Percentiles rank a stretch among this genome's conserved stretches.
phyloP scores from a whole-genome alignment of 2,113 vertebrate genomes.

The Muntiacus muntjak region DNA sequence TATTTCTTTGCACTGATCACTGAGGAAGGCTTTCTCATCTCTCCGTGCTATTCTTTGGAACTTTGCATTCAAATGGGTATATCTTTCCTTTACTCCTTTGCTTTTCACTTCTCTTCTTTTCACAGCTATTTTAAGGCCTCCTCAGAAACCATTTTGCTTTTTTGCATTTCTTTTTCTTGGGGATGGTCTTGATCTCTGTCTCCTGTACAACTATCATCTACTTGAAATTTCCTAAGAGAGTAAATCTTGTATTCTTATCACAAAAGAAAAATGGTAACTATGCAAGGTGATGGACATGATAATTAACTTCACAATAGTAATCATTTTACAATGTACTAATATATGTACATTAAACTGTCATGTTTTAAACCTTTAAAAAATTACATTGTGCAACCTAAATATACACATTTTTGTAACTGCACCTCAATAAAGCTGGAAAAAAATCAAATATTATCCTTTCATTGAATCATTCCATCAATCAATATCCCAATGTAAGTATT shows the following conservation, averaged over 20 bases:
- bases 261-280: background rate
- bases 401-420: background rate
- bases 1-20: background rate
- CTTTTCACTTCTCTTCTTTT: background rate
- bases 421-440: background rate
- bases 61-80: background rate
- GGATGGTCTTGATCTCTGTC: background rate
- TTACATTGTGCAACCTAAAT: background rate
- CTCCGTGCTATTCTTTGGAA: background rate
- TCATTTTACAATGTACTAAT: background rate
- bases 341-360: background rate
- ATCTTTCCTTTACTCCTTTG: background rate
- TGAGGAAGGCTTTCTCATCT: background rate
- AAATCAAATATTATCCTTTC: background rate
- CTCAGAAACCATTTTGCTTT: background rate
- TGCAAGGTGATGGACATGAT: background rate
- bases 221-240: background rate
- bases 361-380: background rate
- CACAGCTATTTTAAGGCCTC: background rate
- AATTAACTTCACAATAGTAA: background rate
- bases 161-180: background rate
- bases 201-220: background rate
- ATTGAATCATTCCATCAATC: background rate
- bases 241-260: background rate
- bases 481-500: background rate